A percentile compares a stretch with the other conserved stretches of the same genome.
phyloP scores from a whole-genome alignment of 1,140 invertebrate species.

The Chymomyza costata region DNA sequence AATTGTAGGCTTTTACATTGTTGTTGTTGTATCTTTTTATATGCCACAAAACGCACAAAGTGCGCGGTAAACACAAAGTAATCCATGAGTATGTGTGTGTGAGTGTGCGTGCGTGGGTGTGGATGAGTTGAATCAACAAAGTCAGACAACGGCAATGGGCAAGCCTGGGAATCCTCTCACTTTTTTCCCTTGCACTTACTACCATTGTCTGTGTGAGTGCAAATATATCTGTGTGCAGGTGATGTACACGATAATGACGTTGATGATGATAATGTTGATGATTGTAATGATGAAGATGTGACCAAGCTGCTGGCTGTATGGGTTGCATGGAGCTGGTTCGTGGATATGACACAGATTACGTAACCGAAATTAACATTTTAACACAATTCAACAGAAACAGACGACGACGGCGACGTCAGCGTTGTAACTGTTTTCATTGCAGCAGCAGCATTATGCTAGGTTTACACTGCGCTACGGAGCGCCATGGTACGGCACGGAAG shows the following conservation, averaged over 20 bases:
- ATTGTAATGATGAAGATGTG: slow-evolving; percentile 52
- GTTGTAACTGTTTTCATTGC: slow-evolving; percentile 38
- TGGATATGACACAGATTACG: slow-evolving; percentile 72
- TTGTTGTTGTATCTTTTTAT: slow-evolving; percentile 59
- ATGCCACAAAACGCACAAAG: slow-evolving; percentile 66
- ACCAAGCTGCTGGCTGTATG: slow-evolving; percentile 18
- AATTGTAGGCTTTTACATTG: slow-evolving; percentile 46
- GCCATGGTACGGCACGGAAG: no score
- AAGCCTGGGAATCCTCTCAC: slow-evolving; percentile 71
- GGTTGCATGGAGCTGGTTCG: slow-evolving; percentile 27
- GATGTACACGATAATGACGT: no score
- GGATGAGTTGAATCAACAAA: slow-evolving; percentile 19
- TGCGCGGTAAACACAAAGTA: slow-evolving; percentile 14
- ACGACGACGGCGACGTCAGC: slow-evolving; percentile 29
- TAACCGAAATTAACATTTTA: slow-evolving; percentile 72
- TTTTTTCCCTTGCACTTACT: slow-evolving; percentile 61
- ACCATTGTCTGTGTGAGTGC: slow-evolving; percentile 37
- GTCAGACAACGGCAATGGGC: slow-evolving; percentile 22
- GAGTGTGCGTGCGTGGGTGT: slow-evolving; percentile 36
- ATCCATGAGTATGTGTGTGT: not conserved
- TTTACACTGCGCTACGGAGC: no score
- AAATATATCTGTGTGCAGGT: slow-evolving; percentile 4
- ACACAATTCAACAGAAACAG: slow-evolving; percentile 63
- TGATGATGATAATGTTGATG: not conserved
- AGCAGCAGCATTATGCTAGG: slow-evolving; percentile 18